Base-by-base conservation (phyloP, 2,888 invertebrate species). In the Nasonia oneida region DNA sequence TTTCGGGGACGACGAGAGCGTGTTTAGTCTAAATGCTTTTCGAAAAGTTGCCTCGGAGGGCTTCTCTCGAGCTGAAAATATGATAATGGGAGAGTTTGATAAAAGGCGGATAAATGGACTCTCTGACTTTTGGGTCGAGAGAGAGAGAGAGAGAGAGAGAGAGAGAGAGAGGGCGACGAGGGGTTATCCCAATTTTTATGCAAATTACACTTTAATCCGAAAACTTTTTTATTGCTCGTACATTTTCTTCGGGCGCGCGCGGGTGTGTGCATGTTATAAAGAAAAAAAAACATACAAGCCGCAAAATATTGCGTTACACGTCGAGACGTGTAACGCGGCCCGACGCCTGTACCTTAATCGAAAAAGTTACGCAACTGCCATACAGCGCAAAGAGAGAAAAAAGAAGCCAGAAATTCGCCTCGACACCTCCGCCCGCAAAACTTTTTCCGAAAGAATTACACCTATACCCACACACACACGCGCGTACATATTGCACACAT, bases 341-440 rank as follows among this genome's bases (percentile, higher is more conserved):
- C 10, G 14, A 64, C 64, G 23, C 29, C 29, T 29, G 23, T 6
- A 29, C 3, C 23, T 67, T 67, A 67, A 67, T 67, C 67, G 67
- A 67, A 67, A 67, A 67, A 67, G 67, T 67, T 67, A 29, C 67
- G 33, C 67, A 67, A 67, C 67, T 12, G 23, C 61, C 33, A n/a
- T 33, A 33, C 8, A 47, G 12, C 12, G 67, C 10, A 33, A 2
- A 67, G 5, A 67, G 15, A 33, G 3, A n/a, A 15, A 15, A 15
- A 15, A 15, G 18, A 61, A 61, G 29, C 29, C 29, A 29, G 23
- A 23, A 53, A 53, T 3, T 53, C 53, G 18, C 23, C 12, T 61
- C 61, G 18, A 53, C 53, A 53, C 23, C 61, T 61, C 23, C n/a
- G 23, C 23, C 18, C 23, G n/a, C n/a, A 61, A 61, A 61, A 53